Conservation (phyloP, 2,113 vertebrate species). For the Arothron firmamentum region DNA sequence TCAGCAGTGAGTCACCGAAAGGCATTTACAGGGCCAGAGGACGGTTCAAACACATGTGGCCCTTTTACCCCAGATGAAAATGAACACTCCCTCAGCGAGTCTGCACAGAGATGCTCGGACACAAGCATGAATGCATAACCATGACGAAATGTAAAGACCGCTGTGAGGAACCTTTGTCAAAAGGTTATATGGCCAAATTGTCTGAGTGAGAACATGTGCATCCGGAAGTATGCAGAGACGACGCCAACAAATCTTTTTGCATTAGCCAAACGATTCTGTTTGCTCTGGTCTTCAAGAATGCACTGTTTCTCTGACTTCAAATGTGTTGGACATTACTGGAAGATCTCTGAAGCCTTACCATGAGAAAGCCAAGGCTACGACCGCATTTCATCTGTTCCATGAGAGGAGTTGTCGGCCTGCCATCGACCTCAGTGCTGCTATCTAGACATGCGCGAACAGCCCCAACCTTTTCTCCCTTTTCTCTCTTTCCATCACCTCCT, state of each 20-base stretch:
- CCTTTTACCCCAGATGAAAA: slow-evolving; percentile 38
- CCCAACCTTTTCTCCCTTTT: slow-evolving; percentile 45
- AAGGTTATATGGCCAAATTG: slow-evolving; percentile 25
- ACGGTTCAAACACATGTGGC: slow-evolving; percentile 69
- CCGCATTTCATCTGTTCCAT: slow-evolving; percentile 56
- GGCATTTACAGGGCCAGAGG: slow-evolving; percentile 69
- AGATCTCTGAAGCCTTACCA: slow-evolving; percentile 28
- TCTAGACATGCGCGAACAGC: slow-evolving; percentile 54
- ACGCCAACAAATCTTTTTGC: slow-evolving; percentile 41
- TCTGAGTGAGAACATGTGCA: slow-evolving; percentile 32
- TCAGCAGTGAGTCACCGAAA: slow-evolving; percentile 62
- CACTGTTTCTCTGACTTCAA: neutral
- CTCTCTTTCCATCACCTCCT: slow-evolving; percentile 57
- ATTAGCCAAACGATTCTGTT: slow-evolving; percentile 22
- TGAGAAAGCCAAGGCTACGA: slow-evolving; percentile 44
- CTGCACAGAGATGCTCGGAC: slow-evolving; percentile 13
- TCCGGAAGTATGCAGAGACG: slow-evolving; percentile 40
- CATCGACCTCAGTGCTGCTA: slow-evolving; percentile 61
- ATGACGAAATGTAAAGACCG: slow-evolving; percentile 14
- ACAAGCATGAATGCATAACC: neutral
- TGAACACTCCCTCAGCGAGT: slow-evolving; percentile 18
- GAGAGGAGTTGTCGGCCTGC: slow-evolving; percentile 51
- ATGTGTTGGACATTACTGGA: slow-evolving; percentile 10
- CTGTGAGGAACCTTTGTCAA: slow-evolving; percentile 5
- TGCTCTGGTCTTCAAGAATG: neutral